These are phyloP conservation scores for Glareola pratincola DNA, from an alignment of 2,113 vertebrate species.

Conservation along the genomic window DNA sequence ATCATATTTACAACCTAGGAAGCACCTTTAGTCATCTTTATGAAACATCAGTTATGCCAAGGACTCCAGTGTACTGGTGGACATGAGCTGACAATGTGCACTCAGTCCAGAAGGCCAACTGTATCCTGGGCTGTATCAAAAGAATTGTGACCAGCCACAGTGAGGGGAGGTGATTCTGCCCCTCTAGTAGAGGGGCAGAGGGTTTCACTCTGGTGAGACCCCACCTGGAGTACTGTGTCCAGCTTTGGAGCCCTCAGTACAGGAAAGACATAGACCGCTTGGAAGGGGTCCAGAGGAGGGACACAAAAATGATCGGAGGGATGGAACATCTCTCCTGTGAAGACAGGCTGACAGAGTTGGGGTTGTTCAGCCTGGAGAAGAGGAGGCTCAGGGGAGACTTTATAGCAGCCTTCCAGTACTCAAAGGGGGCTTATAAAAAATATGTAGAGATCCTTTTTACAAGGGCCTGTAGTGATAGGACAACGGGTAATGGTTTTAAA, in stretches of 20 bases:
- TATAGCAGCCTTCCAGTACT: neutral
- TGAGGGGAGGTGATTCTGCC: neutral
- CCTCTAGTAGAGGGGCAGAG: neutral
- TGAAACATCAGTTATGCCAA: neutral
- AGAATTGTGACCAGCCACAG: neutral
- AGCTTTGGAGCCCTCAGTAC: neutral
- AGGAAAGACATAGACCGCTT: neutral
- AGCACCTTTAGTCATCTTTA: neutral
- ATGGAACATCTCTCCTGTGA: neutral
- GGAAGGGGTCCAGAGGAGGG: fast-evolving
- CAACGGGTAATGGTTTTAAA: neutral
- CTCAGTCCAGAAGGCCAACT: neutral
- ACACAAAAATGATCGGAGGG: neutral
- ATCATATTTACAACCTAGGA: neutral
- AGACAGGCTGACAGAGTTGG: neutral
- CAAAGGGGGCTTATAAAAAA: neutral
- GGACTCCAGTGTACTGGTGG: fast-evolving
- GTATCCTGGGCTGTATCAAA: neutral
- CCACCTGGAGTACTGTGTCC: fast-evolving
- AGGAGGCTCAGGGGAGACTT: neutral
- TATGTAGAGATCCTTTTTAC: neutral
- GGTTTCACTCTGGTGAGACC: fast-evolving
- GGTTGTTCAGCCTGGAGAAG: neutral
- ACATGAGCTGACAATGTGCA: fast-evolving
- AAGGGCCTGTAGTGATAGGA: neutral